Base-by-base conservation (phyloP, 2,797 vertebrate species). In the Clarias fuscus region DNA sequence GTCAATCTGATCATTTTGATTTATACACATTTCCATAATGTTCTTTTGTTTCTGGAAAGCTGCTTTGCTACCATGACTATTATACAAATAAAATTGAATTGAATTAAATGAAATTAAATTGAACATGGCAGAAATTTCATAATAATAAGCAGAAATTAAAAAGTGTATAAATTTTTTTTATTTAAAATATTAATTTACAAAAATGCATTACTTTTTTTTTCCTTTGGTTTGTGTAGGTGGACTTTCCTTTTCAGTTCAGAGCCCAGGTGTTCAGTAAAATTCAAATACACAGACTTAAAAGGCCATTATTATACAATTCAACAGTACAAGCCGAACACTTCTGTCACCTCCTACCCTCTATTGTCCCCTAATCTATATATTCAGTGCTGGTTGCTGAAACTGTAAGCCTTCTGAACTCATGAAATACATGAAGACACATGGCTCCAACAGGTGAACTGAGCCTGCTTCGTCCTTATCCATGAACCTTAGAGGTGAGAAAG, bases 401-500 rank as follows among this genome's bases (percentile, higher is more conserved):
- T 58, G 15, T 77, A 71, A 87, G 61, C 86, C 73, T 61, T 87
- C 62, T 84, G 64, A 82, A 56, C 1, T 87, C 81, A 80, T 77
- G 43, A 83, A 78, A 81, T 83, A 58, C 81, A 85, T 68, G 53
- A 90, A 81, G 62, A 48, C 70, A 68, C 48, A 56, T 1, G 40
- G 59, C 64, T 86, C 33, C 75, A 56, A 27, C 87, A 76, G 40
- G 67, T 85, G 85, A 84, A 67, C 80, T 56, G 7, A 18, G 43
- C 22, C 77, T 83, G 0, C 59, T 68, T 83, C 33, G 82, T n/a
- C 70, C 56, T 86, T 82, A 89, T 86, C 88, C 67, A 88, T 92
- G 88, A 88, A 81, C 89, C 90, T 90, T 88, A 77, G 88, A 84
- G 88, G 76, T 84, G 86, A 89, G 83, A 89, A 5, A 73, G 7